A percentile compares a stretch with the other conserved stretches of the same genome.
Conservation (phyloP, 1,140 invertebrate species). For the Arctopsyche grandis region DNA sequence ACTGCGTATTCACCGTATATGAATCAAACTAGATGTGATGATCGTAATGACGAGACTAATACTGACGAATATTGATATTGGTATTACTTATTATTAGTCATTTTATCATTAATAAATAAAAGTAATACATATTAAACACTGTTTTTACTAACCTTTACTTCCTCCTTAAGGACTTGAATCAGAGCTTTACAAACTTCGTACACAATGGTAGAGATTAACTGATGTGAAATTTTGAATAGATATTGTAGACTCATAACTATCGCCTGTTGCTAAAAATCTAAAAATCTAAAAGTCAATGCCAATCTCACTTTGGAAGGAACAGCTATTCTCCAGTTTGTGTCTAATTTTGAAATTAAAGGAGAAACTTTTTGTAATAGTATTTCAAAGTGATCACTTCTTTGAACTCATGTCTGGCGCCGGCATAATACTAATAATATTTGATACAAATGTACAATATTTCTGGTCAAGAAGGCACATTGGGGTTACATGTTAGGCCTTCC, state of each 20-base stretch:
- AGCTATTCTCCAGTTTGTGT: neutral
- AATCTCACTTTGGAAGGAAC: slow-evolving; percentile 36
- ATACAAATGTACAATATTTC: too few species aligned
- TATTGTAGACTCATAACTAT: slow-evolving; percentile 52
- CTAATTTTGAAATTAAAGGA: neutral
- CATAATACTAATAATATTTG: too few species aligned
- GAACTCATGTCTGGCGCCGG: too few species aligned
- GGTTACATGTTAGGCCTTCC: too few species aligned
- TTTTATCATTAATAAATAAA: neutral
- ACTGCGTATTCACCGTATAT: too few species aligned
- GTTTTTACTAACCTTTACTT: slow-evolving; percentile 51
- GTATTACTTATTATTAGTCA: slow-evolving; percentile 3
- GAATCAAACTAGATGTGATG: too few species aligned
- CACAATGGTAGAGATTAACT: slow-evolving; percentile 52
- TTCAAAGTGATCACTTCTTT: neutral
- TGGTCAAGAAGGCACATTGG: too few species aligned
- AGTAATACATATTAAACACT: too few species aligned
- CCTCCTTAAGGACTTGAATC: slow-evolving; percentile 49
- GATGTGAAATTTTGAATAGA: slow-evolving; percentile 55
- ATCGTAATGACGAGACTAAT: too few species aligned
- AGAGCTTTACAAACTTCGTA: slow-evolving; percentile 54
- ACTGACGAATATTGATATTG: neutral
- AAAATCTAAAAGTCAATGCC: slow-evolving; percentile 53
- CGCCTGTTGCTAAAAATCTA: slow-evolving; percentile 53
- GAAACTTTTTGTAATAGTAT: neutral